Percentiles rank a stretch among this genome's conserved stretches.
Evolutionary conservation across 2,113 vertebrate species (phyloP).

Genomic region (Saimiri boliviensis): DNA sequence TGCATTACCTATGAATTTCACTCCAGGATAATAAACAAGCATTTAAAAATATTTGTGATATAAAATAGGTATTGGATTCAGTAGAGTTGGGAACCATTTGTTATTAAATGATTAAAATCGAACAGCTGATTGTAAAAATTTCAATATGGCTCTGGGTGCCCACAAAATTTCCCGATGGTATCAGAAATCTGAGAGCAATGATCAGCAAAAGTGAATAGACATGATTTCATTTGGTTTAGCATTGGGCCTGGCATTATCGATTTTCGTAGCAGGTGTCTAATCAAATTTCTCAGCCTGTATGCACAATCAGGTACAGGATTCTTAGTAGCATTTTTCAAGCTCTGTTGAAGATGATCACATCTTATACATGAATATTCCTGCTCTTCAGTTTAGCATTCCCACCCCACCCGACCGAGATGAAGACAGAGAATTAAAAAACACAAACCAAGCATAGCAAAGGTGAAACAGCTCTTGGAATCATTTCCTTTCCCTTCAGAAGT

Average conservation of each 20-base stretch:
- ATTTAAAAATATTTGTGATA: background rate
- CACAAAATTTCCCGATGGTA: background rate
- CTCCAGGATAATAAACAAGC: background rate
- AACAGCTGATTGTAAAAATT: constrained; percentile 16
- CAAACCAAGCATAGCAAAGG: background rate
- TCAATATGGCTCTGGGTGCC: background rate
- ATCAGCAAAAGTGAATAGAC: background rate
- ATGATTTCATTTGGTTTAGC: background rate
- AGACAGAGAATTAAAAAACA: background rate
- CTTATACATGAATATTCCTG: background rate
- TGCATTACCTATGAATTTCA: background rate
- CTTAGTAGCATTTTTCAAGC: background rate
- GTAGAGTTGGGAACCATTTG: background rate
- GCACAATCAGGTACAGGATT: background rate
- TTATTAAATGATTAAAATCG: background rate
- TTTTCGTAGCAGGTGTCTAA: background rate
- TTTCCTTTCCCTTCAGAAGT: background rate
- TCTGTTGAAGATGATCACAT: background rate
- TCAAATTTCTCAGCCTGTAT: background rate
- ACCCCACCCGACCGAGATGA: background rate
- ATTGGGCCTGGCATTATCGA: background rate
- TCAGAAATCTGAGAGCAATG: background rate
- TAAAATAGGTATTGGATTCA: background rate
- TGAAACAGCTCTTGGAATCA: background rate
- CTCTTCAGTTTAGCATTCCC: background rate